Base-by-base conservation (phyloP, 2,797 vertebrate genomes). In the Adelosebastes latens region DNA sequence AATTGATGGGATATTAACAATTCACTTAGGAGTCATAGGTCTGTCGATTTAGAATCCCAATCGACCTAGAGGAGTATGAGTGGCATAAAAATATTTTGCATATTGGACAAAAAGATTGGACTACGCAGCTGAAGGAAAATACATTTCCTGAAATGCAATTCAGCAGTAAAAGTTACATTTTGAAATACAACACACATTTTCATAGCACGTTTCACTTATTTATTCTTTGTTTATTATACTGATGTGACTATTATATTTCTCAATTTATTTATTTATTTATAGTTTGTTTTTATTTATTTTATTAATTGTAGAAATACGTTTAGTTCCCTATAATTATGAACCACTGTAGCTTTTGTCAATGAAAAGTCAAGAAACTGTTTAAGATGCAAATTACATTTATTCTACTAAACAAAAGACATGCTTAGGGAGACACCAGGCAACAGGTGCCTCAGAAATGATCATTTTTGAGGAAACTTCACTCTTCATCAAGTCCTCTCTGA, bases 401-500 rank as follows among this genome's bases (percentile, higher is more conserved):
- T 93, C 87, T 89, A 89, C 74, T 90, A 39, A 83, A 77, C n/a
- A 89, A 87, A 20, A 12, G 22, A 49, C 92, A 93, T 89, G 85
- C 84, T 65, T 91, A 92, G 66, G 91, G 91, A 94, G 87, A 91
- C 92, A 89, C 80, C 36, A 59, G 29, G 73, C 9, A 62, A 18
- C 24, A 55, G 34, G 56, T 85, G 88, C 66, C 90, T 93, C 92
- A 78, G 84, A 82, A 52, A 71, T 5, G 18, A 39, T 58, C 2
- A 64, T 68, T 68, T 36, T n/a, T 42, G 25, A 72, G 7, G 8
- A 18, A 29, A 29, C 31, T 75, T 92, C 62, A 94, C 77, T 93
- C 88, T 36, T 87, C 91, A 18, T 94, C 88, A 0, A 86, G 90
- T 32, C 89, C 88, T 92, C 92, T 94, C 93, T 94, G 79, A 53